Evolutionary conservation across 1,140 invertebrate species (phyloP).

Genomic region (Laupala kohalensis): DNA sequence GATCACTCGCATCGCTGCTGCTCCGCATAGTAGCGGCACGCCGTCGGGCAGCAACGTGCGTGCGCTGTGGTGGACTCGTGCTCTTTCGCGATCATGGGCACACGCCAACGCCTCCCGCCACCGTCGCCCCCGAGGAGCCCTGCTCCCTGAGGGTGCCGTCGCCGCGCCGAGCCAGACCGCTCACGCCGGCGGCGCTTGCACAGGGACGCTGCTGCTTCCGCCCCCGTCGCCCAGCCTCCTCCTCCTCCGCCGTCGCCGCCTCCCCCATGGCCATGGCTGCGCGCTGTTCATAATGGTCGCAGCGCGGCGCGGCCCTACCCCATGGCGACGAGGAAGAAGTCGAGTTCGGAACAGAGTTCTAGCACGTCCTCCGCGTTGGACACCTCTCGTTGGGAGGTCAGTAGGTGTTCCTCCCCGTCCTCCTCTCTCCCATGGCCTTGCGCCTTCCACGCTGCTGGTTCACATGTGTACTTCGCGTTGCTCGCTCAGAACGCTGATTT

Average conservation of each 20-base stretch:
- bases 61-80: too few relatives aligned
- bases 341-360: not conserved
- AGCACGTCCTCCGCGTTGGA: not conserved
- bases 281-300: not conserved
- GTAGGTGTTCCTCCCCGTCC: not conserved
- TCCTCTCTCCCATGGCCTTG: not conserved
- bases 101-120: too few relatives aligned
- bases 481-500: too few relatives aligned
- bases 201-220: too few relatives aligned
- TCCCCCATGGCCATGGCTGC: not conserved
- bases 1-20: not conserved
- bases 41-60: not conserved
- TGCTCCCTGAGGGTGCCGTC: not conserved
- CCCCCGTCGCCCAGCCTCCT: too few relatives aligned
- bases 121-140: not conserved
- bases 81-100: too few relatives aligned
- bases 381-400: not conserved
- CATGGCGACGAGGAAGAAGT: not conserved
- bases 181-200: too few relatives aligned
- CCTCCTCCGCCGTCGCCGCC: not conserved
- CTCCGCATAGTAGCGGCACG: not conserved
- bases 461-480: too few relatives aligned
- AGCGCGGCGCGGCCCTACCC: not conserved
- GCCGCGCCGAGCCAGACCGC: too few relatives aligned
- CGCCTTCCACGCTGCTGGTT: not conserved